Conservation (phyloP, 2,113 vertebrate species). For the Periophthalmodon schlosseri region DNA sequence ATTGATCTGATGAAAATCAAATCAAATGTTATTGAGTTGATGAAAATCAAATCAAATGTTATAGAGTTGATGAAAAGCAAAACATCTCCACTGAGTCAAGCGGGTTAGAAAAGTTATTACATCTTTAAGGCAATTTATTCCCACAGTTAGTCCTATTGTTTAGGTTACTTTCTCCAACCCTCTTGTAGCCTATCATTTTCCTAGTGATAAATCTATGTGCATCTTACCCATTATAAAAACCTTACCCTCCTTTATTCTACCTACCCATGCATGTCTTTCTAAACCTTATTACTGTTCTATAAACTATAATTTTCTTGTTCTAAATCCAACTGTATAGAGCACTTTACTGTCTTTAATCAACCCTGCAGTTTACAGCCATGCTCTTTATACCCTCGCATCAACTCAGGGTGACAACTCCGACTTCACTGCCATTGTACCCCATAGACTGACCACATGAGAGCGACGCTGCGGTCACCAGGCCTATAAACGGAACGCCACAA, state of each 20-base stretch:
- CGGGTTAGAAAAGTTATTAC: too few relatives aligned
- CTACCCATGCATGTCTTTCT: slow-evolving; percentile 16
- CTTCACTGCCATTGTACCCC: slow-evolving; percentile 43
- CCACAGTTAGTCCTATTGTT: background rate
- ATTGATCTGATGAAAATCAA: too few relatives aligned
- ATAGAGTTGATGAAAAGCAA: too few relatives aligned
- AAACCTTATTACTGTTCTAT: slow-evolving; percentile 15
- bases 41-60: too few relatives aligned
- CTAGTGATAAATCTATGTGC: slow-evolving; percentile 16
- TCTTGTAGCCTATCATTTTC: slow-evolving; percentile 25
- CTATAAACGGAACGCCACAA: slow-evolving; percentile 68
- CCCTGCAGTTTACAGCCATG: slow-evolving; percentile 31
- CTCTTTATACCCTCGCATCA: slow-evolving; percentile 37
- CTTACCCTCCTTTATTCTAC: background rate
- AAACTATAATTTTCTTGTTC: slow-evolving; percentile 44
- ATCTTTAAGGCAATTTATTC: too few relatives aligned
- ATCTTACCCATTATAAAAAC: background rate
- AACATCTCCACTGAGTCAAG: too few relatives aligned
- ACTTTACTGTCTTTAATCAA: slow-evolving; percentile 52
- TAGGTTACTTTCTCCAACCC: slow-evolving; percentile 17
- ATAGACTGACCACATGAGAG: slow-evolving; percentile 62
- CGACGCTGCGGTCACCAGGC: slow-evolving; percentile 26
- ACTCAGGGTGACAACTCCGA: slow-evolving; percentile 46
- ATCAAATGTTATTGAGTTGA: too few relatives aligned
- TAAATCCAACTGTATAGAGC: slow-evolving; percentile 36